Conservation (phyloP, 2,797 vertebrate species). For the Crocodylus rhombifer region DNA sequence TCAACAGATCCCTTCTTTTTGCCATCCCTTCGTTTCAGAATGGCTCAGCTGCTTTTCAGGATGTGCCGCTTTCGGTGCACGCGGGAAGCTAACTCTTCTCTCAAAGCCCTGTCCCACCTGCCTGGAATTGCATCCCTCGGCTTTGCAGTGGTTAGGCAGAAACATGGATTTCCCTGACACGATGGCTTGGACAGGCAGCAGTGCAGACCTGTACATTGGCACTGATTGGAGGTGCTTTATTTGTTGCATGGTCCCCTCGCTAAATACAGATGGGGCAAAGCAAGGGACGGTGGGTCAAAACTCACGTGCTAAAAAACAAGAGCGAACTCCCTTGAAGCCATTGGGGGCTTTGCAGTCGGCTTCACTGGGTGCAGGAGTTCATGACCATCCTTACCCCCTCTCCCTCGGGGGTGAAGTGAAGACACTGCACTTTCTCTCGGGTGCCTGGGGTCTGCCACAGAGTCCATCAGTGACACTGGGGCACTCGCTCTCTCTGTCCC, state of each 20-base stretch:
- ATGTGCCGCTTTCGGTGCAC: background rate
- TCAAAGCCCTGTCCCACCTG: fast-evolving
- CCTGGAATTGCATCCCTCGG: background rate
- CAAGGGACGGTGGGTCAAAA: no score
- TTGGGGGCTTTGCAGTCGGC: background rate
- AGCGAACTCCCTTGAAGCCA: background rate
- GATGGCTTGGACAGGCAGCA: background rate
- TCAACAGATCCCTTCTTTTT: background rate
- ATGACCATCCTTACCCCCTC: no score
- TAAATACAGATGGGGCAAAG: no score
- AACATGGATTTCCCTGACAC: background rate
- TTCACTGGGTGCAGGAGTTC: background rate
- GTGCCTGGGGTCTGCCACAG: background rate
- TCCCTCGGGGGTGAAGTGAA: no score
- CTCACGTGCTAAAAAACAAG: background rate
- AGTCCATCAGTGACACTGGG: background rate
- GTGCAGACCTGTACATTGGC: background rate
- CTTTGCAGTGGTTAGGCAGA: background rate
- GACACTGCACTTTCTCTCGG: background rate
- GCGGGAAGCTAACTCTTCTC: background rate
- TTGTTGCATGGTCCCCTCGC: background rate
- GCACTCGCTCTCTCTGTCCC: fast-evolving
- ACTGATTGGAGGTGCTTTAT: background rate
- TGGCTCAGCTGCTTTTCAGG: background rate
- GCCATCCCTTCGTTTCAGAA: background rate